phyloP scores from a whole-genome alignment of 2,888 invertebrate genomes.

The Malacosoma neustria region DNA sequence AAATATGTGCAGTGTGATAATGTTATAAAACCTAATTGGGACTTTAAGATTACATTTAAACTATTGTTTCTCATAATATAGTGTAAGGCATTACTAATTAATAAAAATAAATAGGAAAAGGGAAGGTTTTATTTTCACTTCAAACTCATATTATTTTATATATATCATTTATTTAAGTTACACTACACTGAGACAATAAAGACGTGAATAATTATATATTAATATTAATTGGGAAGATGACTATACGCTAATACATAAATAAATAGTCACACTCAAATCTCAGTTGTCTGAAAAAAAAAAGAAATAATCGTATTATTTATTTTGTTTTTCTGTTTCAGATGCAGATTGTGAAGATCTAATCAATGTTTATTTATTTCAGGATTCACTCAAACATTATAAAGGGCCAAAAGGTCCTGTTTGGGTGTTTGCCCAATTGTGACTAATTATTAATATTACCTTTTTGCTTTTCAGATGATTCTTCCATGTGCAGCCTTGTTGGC shows the following conservation, averaged over 20 bases:
- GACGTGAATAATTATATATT: slow-evolving; percentile 25
- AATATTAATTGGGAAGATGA: slow-evolving; percentile 16
- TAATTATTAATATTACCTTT: slow-evolving; percentile 61
- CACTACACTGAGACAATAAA: slow-evolving; percentile 22
- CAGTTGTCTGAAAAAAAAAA: slow-evolving; percentile 51
- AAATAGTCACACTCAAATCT: slow-evolving; percentile 18
- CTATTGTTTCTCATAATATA: slow-evolving; percentile 20
- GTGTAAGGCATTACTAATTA: slow-evolving; percentile 24
- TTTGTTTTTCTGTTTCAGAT: slow-evolving; percentile 70
- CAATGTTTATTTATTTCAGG: slow-evolving; percentile 44
- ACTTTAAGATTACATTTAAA: slow-evolving; percentile 21
- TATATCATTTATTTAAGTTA: slow-evolving; percentile 27
- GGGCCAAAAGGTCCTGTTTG: slow-evolving; percentile 43
- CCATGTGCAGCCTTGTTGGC: slow-evolving; percentile 76
- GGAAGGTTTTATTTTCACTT: slow-evolving; percentile 50
- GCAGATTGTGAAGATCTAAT: slow-evolving; percentile 61
- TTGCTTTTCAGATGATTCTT: slow-evolving; percentile 72
- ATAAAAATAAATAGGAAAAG: slow-evolving; percentile 51
- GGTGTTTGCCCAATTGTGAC: slow-evolving; percentile 47
- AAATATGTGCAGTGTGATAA: slow-evolving; percentile 35
- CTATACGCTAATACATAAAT: neutral
- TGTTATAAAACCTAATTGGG: slow-evolving; percentile 29
- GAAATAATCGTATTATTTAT: slow-evolving; percentile 50
- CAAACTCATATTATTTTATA: slow-evolving; percentile 26
- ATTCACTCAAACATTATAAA: slow-evolving; percentile 43